Percentiles rank a stretch among this genome's conserved stretches.
Evolutionary conservation across 2,797 vertebrate species (phyloP).

Genomic region (Lepidocolaptes lacrymiger): DNA sequence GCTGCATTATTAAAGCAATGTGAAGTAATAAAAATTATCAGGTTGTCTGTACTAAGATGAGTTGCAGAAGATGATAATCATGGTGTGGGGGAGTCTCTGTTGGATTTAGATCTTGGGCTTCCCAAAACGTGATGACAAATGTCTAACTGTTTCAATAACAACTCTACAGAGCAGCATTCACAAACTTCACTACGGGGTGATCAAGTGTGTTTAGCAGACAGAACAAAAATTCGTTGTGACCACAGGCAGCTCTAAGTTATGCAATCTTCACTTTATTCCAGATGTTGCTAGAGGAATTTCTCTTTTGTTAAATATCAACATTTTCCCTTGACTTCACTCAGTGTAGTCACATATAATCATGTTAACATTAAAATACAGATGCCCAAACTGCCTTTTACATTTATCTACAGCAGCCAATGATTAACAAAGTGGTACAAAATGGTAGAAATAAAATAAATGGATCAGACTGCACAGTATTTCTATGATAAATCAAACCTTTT

Average conservation of each 20-base stretch:
- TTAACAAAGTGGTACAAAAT: not conserved
- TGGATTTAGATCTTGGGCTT: not conserved
- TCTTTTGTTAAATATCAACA: slow-evolving; percentile 31
- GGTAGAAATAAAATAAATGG: not conserved
- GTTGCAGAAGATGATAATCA: not conserved
- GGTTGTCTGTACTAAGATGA: not conserved
- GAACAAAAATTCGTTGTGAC: slow-evolving; percentile 9
- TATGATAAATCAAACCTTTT: not conserved
- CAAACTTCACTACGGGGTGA: not conserved
- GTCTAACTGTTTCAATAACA: not conserved
- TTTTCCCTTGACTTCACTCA: not conserved
- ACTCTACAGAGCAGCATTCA: not conserved
- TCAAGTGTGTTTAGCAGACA: not conserved
- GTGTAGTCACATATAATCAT: slow-evolving; percentile 12
- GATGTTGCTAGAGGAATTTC: slow-evolving; percentile 20
- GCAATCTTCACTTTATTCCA: slow-evolving; percentile 6
- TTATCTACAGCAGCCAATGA: not conserved
- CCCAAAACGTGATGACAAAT: not conserved
- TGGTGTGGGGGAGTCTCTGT: rapidly evolving
- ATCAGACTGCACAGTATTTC: not conserved
- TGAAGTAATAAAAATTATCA: not conserved
- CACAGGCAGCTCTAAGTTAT: not conserved
- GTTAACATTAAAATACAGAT: not conserved
- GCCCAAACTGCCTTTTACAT: not conserved
- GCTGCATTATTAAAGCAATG: not conserved